Percentiles rank a stretch among this genome's conserved stretches.
Conservation (phyloP, 2,797 vertebrate species). For the Coregonus suidteri region DNA sequence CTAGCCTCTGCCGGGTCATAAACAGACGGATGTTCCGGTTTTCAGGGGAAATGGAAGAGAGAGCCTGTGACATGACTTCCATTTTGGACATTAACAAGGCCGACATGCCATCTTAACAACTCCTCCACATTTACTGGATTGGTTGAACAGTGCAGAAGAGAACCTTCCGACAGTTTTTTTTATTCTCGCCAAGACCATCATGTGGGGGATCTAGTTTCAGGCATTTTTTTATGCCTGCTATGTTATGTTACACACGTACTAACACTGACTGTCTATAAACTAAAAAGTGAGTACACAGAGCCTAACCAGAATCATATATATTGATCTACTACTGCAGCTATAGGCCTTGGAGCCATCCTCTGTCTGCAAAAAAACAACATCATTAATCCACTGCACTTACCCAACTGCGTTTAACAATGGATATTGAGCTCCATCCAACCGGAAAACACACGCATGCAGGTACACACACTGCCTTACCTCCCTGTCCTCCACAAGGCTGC, state of each 20-base stretch:
- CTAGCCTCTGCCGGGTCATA: not conserved
- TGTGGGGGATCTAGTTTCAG: no score
- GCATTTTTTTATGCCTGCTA: no score
- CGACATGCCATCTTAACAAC: not conserved
- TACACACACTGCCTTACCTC: not conserved
- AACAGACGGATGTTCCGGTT: no score
- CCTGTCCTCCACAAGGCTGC: not conserved
- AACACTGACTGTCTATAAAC: not conserved
- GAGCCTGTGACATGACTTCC: no score
- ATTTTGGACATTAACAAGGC: no score
- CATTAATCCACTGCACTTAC: not conserved
- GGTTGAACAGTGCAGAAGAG: no score
- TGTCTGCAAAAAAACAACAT: not conserved
- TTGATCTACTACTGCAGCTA: not conserved
- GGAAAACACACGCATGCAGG: not conserved
- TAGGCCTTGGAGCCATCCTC: not conserved
- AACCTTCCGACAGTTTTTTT: no score
- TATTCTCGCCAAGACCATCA: no score
- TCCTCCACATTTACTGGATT: no score
- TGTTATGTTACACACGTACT: no score
- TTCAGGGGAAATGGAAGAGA: no score
- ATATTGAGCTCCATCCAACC: not conserved
- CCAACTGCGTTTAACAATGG: not conserved
- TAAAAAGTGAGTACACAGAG: not conserved
- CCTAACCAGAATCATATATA: not conserved